Evolutionary conservation across 35 echinoderm and acorn worm species (phyloP).

Genomic region (Diadema setosum): DNA sequence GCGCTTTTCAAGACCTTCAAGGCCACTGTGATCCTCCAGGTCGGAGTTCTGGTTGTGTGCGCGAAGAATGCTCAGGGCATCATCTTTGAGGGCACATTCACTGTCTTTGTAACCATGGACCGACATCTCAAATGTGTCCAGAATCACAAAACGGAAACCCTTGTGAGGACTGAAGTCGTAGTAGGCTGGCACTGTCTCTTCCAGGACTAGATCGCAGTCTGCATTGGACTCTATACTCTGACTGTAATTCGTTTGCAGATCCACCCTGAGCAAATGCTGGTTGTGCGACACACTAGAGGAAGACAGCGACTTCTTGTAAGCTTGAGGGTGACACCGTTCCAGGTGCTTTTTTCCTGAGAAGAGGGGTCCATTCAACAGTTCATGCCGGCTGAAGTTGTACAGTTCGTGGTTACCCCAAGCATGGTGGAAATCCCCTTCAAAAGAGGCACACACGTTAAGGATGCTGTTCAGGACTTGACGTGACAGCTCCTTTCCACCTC

Average conservation of each 20-base stretch:
- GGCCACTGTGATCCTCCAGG: slow-evolving; percentile 29
- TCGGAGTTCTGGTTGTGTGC: slow-evolving; percentile 29
- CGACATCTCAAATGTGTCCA: slow-evolving; percentile 53
- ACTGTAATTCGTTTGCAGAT: too few relatives aligned
- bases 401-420: slow-evolving; percentile 86
- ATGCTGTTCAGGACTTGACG: not conserved
- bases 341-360: slow-evolving; percentile 4
- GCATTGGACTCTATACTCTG: not conserved
- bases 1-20: not conserved
- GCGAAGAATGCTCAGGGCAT: not conserved
- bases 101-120: not conserved
- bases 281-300: not conserved
- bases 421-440: slow-evolving; percentile 49
- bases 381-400: slow-evolving; percentile 72
- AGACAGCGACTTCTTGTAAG: not conserved
- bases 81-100: not conserved
- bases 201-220: not conserved
- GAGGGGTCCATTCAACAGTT: slow-evolving; percentile 33
- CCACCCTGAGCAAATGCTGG: too few relatives aligned
- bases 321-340: not conserved
- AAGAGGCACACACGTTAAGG: slow-evolving; percentile 49
- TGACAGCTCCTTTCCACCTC: slow-evolving; percentile 37
- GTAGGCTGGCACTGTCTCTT: slow-evolving; percentile 18
- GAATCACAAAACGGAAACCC: slow-evolving; percentile 57
- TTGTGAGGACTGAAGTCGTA: slow-evolving; percentile 70